Base-by-base conservation (phyloP, 1,140 invertebrate genomes). In the Anastrepha obliqua region DNA sequence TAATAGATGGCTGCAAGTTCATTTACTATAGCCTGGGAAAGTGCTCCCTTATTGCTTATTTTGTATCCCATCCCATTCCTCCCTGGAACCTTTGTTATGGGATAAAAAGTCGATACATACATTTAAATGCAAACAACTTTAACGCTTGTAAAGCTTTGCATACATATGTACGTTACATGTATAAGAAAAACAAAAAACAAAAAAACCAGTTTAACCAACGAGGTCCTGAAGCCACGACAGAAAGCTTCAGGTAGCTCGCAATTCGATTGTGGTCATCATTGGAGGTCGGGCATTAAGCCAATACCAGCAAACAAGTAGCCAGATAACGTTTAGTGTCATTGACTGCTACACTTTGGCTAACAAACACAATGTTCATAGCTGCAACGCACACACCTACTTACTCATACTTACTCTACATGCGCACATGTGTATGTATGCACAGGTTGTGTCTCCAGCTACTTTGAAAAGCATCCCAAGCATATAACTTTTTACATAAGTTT, bases 321-420 rank as follows among this genome's bases (percentile, higher is more conserved):
- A 67, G 64, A 29, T 67, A 67, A 67, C 29, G 29, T 20, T 67
- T 39, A 67, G 64, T 67, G 64, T 20, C 64, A 67, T 67, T 67
- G 64, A 67, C 64, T 67, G 29, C 64, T 67, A 11, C n/a, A 67
- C 64, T 29, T 39, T 11, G 64, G 0, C 11, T 42, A 39, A 15
- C n/a, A 39, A 67, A 11, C 29, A 67, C 20, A 20, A 64, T 20
- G n/a, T 64, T 8, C 62, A 20, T 8, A 6, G 6, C 11, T 13
- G 62, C n/a, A 4, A 64, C 62, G 8, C 20, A 64, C 62, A 64
- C 2, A 20, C 62, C 3, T 2, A 20, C n/a, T 15, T 20, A 64
- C n/a, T 20, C 62, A 64, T 64, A 64, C 62, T 20, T 20, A 64
- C 62, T 64, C 2, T 64, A 64, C n/a, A 64, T 20, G n/a, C 20